phyloP scores from a whole-genome alignment of 2,113 vertebrate genomes.

The Chloropsis cyanopogon region DNA sequence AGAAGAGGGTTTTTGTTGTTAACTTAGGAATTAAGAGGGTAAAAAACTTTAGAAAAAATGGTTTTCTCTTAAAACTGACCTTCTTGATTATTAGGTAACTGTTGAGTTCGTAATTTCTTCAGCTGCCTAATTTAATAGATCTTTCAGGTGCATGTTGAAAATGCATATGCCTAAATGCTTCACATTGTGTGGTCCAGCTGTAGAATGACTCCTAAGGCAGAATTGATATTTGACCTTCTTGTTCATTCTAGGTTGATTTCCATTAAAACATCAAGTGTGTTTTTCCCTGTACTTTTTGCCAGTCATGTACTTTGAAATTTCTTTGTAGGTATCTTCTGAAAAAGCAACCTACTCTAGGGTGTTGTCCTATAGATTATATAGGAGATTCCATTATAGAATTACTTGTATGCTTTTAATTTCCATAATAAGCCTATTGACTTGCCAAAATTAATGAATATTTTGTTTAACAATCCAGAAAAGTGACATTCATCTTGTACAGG shows the following conservation, averaged over 20 bases:
- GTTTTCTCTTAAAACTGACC: not conserved
- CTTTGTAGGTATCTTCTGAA: not conserved
- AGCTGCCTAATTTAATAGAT: not conserved
- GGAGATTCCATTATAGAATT: not conserved
- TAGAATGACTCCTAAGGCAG: not conserved
- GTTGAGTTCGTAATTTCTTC: not conserved
- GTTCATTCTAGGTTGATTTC: not conserved
- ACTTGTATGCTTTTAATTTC: not conserved
- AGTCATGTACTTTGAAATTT: not conserved
- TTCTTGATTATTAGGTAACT: not conserved
- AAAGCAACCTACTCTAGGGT: not conserved
- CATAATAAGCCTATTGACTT: not conserved
- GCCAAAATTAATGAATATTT: not conserved
- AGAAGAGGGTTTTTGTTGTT: not conserved
- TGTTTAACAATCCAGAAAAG: not conserved
- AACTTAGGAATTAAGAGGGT: not conserved
- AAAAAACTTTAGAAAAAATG: not conserved
- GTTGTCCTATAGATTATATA: not conserved
- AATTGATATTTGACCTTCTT: not conserved
- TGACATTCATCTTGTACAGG: not conserved
- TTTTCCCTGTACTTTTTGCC: not conserved
- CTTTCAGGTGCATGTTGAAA: not conserved
- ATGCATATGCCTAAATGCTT: not conserved
- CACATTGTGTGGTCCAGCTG: not conserved
- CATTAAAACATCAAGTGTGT: not conserved